Base-by-base conservation (phyloP, 2,113 vertebrate genomes). In the Cricetomys ansorgei region DNA sequence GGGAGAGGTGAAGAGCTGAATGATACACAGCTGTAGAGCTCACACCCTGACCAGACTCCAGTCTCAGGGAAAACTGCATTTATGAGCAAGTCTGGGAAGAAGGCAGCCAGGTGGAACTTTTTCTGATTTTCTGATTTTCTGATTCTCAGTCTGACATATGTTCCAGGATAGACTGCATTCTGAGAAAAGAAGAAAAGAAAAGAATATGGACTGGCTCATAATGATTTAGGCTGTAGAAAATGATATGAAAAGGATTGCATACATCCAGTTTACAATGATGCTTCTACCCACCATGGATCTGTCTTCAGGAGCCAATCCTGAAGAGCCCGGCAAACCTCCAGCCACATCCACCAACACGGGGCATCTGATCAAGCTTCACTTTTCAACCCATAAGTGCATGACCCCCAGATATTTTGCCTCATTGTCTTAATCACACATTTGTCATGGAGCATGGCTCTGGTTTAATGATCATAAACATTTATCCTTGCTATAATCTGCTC, bases 91-190 rank as follows among this genome's bases (percentile, higher is more conserved):
- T 10, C 43, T 37, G 65, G 64, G 59, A 84, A 65, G 1, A 57
- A 43, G 37, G 5, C 21, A 43, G 15, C 5, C 73, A 53, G 40
- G 7, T 13, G 16, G 13, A 55, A 73, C n/a, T n/a, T n/a, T n/a
- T n/a, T n/a, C n/a, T n/a, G n/a, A n/a, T n/a, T 94, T 86, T 72
- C 31, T 81, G 48, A 21, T 21, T 72, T 85, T 76, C 62, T 95
- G 31, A 79, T 65, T 53, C 45, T 34, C 48, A 12, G 59, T 3
- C 29, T 43, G 40, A 55, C 8, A 53, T 65, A 29, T 53, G 2
- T 67, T 37, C 27, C 12, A 4, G 45, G 27, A 59, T 29, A 16
- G 40, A 83, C 50, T 29, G 10, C 1, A 53, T 85, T 62, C 45
- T 34, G 11, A 53, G 65, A 90, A 8, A 59, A 25, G 65, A 90